A percentile compares a stretch with the other conserved stretches of the same genome.
Evolutionary conservation across 2,888 invertebrate species (phyloP).

Genomic region (Parthenolecanium corni): DNA sequence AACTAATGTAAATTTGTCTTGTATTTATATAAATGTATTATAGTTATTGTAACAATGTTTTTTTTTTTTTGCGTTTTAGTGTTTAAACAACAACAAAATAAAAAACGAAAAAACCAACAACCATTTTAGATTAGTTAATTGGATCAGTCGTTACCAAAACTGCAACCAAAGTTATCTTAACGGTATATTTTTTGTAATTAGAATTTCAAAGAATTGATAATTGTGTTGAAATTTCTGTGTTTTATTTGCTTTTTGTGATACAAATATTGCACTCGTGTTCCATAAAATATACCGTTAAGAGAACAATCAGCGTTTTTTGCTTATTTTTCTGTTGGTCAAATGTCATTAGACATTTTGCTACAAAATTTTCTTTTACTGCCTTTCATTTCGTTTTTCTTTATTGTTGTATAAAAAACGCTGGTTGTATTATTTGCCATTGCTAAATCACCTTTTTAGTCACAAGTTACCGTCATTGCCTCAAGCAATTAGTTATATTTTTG

Average conservation of each 20-base stretch:
- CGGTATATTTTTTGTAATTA: not conserved
- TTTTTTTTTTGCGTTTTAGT: not conserved
- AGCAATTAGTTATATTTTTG: constrained; percentile 8
- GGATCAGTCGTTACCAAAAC: constrained; percentile 25
- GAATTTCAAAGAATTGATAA: no score
- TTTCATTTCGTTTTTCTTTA: not conserved
- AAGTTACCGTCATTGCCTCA: constrained; percentile 24
- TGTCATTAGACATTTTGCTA: not conserved
- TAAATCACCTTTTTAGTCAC: constrained; percentile 28
- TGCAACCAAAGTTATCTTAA: constrained; percentile 18
- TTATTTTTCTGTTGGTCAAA: no score
- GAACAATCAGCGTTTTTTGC: constrained; percentile 4
- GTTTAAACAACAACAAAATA: no score
- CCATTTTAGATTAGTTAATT: constrained; percentile 14
- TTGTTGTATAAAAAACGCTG: not conserved
- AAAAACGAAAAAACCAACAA: not conserved
- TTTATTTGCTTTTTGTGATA: no score
- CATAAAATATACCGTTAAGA: not conserved
- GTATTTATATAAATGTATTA: not conserved
- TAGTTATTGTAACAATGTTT: constrained; percentile 6
- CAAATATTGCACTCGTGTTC: no score
- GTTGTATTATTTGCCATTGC: constrained; percentile 22
- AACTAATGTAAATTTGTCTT: constrained; percentile 9
- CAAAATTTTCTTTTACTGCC: not conserved
- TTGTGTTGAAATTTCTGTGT: no score